phyloP scores from a whole-genome alignment of 2,113 vertebrate genomes.

The Catharus fuscescens region DNA sequence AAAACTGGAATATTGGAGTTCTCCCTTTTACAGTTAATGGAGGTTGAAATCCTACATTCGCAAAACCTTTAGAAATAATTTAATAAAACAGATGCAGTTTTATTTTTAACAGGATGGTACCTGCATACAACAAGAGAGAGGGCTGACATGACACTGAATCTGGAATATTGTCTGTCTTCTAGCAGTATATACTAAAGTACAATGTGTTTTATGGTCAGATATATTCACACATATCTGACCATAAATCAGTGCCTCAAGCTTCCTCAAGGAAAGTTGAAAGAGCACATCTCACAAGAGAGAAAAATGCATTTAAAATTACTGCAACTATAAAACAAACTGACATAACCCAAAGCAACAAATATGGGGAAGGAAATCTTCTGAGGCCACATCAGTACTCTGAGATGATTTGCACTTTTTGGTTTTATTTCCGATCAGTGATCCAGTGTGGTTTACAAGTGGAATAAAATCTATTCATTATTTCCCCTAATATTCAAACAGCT shows the following conservation, averaged over 20 bases:
- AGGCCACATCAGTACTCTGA: slow-evolving; percentile 39
- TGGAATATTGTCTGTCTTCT: slow-evolving; percentile 16
- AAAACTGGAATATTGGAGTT: neutral
- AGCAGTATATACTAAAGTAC: slow-evolving; percentile 48
- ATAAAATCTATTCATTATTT: slow-evolving; percentile 53
- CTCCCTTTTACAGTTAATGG: neutral
- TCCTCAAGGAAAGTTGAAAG: slow-evolving; percentile 72
- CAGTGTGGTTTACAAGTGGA: slow-evolving; percentile 45
- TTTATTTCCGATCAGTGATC: slow-evolving; percentile 69
- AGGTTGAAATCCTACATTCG: neutral
- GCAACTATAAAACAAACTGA: slow-evolving; percentile 72
- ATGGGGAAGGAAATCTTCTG: slow-evolving; percentile 41
- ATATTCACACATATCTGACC: slow-evolving; percentile 43
- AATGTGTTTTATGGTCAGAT: slow-evolving; percentile 60
- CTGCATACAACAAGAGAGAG: neutral
- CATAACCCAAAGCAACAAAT: slow-evolving; percentile 74
- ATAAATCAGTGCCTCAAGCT: slow-evolving; percentile 71
- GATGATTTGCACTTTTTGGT: slow-evolving; percentile 62
- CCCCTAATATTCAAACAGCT: slow-evolving; percentile 13
- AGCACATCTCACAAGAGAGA: slow-evolving; percentile 69
- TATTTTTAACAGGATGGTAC: neutral
- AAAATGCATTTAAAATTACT: slow-evolving; percentile 76
- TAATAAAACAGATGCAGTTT: neutral
- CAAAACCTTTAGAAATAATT: neutral
- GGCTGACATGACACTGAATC: neutral